These are phyloP conservation scores for Dolichomitus sp. DNA, from an alignment of 2,888 invertebrate genomes.

Conservation along the genomic window DNA sequence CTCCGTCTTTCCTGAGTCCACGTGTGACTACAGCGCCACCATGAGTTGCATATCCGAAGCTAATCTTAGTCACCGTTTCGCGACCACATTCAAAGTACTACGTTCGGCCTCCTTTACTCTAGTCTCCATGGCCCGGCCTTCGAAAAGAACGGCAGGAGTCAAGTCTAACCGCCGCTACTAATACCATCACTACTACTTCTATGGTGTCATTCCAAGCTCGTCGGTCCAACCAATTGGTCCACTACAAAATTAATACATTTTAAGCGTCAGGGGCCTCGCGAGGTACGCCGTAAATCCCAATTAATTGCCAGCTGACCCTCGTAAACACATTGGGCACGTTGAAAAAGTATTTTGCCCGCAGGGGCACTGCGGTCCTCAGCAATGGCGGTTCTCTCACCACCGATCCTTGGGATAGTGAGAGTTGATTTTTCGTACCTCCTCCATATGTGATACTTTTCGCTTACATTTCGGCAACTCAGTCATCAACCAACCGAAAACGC, in stretches of 20 bases:
- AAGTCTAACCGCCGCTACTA: constrained; percentile 39
- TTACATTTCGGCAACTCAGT: constrained; percentile 16
- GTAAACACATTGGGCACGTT: constrained; percentile 73
- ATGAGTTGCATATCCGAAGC: no score
- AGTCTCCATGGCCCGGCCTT: constrained; percentile 51
- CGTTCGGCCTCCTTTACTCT: no score
- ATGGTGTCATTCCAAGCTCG: constrained; percentile 68
- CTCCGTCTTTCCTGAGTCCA: no score
- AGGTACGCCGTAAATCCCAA: constrained; percentile 81
- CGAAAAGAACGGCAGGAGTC: constrained; percentile 48
- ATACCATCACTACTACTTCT: neutral
- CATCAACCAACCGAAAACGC: neutral
- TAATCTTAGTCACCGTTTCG: no score
- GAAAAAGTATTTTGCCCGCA: constrained; percentile 58
- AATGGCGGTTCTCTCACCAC: neutral
- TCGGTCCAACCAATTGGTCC: constrained; percentile 61
- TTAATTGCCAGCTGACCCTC: constrained; percentile 81
- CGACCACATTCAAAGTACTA: no score
- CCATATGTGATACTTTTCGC: constrained; percentile 17
- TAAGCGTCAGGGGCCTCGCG: constrained; percentile 69
- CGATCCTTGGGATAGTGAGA: constrained; percentile 41
- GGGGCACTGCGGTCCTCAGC: constrained; percentile 18
- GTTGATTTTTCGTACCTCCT: constrained; percentile 36
- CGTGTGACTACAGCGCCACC: no score
- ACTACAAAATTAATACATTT: constrained; percentile 78